phyloP scores from a whole-genome alignment of 2,797 vertebrate genomes.

The Rhynchotus rufescens region DNA sequence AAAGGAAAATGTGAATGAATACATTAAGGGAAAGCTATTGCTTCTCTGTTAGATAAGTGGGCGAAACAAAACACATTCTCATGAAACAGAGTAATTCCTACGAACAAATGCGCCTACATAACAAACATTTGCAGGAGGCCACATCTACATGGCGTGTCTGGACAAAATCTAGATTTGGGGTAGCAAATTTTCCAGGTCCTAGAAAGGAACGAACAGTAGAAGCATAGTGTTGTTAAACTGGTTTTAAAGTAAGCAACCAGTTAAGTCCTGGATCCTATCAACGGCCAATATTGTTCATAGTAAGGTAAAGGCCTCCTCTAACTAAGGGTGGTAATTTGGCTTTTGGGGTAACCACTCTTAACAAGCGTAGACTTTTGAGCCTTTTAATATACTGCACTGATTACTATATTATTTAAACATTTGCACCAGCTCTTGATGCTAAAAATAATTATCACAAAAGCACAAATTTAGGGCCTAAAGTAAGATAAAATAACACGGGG shows the following conservation, averaged over 20 bases:
- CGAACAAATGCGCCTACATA: neutral
- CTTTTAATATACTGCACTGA: neutral
- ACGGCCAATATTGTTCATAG: neutral
- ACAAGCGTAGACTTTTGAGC: neutral
- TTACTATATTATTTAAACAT: neutral
- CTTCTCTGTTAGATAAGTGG: slow-evolving; percentile 22
- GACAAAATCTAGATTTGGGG: slow-evolving; percentile 13
- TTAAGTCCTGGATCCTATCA: neutral
- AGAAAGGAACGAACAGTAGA: neutral
- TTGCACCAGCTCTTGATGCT: neutral
- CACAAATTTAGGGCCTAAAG: neutral
- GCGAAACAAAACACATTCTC: slow-evolving; percentile 32
- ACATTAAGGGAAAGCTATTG: slow-evolving; percentile 36
- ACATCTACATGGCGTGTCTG: neutral
- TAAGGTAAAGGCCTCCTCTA: neutral
- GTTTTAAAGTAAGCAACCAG: slow-evolving; percentile 7
- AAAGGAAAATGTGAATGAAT: slow-evolving; percentile 46
- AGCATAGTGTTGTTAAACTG: neutral
- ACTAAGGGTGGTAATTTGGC: neutral
- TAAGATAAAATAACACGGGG: neutral
- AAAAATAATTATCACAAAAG: neutral
- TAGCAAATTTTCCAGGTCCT: slow-evolving; percentile 29
- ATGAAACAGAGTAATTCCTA: neutral
- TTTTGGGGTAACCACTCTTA: neutral
- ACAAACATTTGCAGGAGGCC: slow-evolving; percentile 3